Evolutionary conservation across 2,797 vertebrate species (phyloP).

Genomic region (Pipistrellus nathusii): DNA sequence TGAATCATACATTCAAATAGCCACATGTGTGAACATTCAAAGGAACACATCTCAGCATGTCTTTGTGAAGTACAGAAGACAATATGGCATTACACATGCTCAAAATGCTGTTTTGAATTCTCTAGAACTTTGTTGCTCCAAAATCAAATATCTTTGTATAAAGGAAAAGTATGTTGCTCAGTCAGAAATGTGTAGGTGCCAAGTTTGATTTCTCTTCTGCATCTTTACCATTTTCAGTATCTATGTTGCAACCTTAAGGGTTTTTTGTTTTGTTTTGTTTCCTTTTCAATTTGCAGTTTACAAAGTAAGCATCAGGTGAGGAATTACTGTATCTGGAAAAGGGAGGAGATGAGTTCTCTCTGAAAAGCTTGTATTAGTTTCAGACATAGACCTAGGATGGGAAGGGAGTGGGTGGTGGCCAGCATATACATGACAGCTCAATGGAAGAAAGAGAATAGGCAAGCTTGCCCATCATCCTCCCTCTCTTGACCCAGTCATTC

Average conservation of each 20-base stretch:
- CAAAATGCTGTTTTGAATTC: conserved; percentile 76
- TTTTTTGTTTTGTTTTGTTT: neutral
- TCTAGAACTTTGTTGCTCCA: conserved; percentile 68
- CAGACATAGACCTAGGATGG: conserved; percentile 8
- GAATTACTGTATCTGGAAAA: conserved; percentile 17
- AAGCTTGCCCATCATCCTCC: neutral
- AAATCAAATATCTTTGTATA: conserved; percentile 71
- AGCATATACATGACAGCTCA: neutral
- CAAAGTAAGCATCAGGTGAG: conserved; percentile 51
- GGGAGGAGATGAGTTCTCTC: neutral
- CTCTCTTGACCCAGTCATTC: neutral
- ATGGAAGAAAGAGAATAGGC: neutral
- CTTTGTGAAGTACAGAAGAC: conserved; percentile 78
- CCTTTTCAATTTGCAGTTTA: conserved; percentile 64
- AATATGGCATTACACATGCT: conserved; percentile 80
- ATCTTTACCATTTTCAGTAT: conserved; percentile 54
- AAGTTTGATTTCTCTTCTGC: conserved; percentile 60
- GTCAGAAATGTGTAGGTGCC: conserved; percentile 9
- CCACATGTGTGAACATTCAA: conserved; percentile 81
- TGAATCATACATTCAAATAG: conserved; percentile 78
- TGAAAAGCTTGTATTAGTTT: conserved; percentile 29
- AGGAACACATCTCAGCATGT: conserved; percentile 75
- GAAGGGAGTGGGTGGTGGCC: neutral
- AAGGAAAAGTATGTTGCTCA: conserved; percentile 61
- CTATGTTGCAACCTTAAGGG: conserved; percentile 43